Evolutionary conservation across 2,797 vertebrate species (phyloP).

Genomic region (Acrossocheilus fasciatus): DNA sequence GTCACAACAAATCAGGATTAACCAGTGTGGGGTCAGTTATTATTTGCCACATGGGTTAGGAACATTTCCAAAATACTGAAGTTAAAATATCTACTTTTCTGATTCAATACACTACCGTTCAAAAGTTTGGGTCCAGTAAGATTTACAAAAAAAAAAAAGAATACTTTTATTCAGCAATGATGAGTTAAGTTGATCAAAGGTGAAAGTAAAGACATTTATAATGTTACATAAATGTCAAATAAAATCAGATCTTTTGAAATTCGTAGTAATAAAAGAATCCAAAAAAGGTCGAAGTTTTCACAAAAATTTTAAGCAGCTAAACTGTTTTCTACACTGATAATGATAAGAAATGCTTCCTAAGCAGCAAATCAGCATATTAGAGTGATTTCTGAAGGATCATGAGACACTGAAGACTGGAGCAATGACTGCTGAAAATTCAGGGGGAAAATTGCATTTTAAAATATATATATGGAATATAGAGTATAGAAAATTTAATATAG

Average conservation of each 20-base stretch:
- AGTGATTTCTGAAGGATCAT: slow-evolving; percentile 1
- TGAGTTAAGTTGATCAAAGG: neutral
- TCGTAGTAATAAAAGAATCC: neutral
- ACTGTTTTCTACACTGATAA: neutral
- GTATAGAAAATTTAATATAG: too few relatives aligned
- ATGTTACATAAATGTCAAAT: neutral
- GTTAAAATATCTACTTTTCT: neutral
- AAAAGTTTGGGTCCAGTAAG: neutral
- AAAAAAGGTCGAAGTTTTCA: neutral
- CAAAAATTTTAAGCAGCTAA: neutral
- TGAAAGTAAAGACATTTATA: neutral
- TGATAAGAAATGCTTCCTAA: neutral
- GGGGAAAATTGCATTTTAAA: neutral
- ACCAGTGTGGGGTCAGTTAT: neutral
- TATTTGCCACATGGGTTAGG: neutral
- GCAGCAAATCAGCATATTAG: neutral
- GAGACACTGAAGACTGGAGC: neutral
- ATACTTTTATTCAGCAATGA: neutral
- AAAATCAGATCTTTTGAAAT: neutral
- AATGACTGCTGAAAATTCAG: neutral
- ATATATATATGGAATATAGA: neutral
- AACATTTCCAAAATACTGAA: neutral
- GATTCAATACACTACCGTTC: neutral
- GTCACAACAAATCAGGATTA: slow-evolving; percentile 12
- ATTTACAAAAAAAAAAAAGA: neutral